Evolutionary conservation across 2,797 vertebrate species (phyloP).

Genomic region (Eutrigla gurnardus): DNA sequence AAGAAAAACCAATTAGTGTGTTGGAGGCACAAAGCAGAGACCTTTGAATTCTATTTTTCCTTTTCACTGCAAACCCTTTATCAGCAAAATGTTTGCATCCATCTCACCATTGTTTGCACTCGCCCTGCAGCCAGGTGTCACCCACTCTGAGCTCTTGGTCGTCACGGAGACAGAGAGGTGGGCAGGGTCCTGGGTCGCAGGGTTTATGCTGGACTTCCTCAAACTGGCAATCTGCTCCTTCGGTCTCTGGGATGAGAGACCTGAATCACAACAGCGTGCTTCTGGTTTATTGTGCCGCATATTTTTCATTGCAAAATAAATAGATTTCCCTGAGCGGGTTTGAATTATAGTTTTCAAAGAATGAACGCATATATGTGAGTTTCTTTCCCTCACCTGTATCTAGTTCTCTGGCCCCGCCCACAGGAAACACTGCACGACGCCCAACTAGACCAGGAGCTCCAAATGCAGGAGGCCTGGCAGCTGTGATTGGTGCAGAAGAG

Average conservation of each 20-base stretch:
- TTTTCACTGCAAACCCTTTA: background rate
- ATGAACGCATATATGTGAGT: background rate
- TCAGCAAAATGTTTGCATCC: background rate
- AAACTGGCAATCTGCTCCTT: constrained; percentile 80
- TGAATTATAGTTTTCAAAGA: background rate
- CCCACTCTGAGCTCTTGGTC: constrained; percentile 81
- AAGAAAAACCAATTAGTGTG: constrained; percentile 18
- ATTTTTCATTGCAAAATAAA: background rate
- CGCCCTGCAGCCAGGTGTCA: constrained; percentile 88
- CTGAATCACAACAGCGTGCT: constrained; percentile 61
- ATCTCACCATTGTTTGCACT: constrained; percentile 90
- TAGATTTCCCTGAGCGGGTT: background rate
- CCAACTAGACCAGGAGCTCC: constrained; percentile 93
- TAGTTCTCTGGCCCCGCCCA: constrained; percentile 82
- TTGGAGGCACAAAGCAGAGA: background rate
- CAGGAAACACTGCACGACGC: constrained; percentile 88
- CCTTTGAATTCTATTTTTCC: background rate
- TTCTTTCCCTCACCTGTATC: constrained; percentile 84
- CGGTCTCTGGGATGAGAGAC: constrained; percentile 82
- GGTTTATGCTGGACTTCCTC: constrained; percentile 87
- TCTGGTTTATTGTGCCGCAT: background rate
- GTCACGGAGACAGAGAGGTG: constrained; percentile 85
- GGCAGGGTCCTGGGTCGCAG: constrained; percentile 85
- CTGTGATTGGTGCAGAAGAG: constrained; percentile 85
- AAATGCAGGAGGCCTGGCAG: constrained; percentile 83